These are phyloP conservation scores for Psittacula cyanocephala DNA, from an alignment of 2,113 vertebrate genomes.

Conservation along the genomic window DNA sequence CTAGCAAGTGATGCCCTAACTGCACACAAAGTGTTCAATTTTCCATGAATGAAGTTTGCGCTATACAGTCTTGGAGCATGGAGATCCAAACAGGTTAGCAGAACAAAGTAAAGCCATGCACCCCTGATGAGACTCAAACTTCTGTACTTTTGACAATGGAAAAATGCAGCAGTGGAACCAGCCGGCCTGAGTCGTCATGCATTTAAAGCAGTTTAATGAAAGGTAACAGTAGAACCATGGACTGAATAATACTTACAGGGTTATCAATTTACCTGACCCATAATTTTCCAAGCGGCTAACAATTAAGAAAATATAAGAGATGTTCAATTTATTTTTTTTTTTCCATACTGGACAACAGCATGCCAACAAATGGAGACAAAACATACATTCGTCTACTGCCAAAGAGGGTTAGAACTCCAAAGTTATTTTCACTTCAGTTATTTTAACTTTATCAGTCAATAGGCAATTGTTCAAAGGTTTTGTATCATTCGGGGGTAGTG, in stretches of 20 bases:
- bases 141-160: conserved; percentile 41
- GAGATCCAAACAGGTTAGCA: conserved; percentile 45
- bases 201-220: conserved; percentile 67
- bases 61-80: conserved; percentile 45
- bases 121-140: conserved; percentile 33
- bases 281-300: conserved; percentile 82
- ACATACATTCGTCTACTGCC: conserved; percentile 14
- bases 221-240: conserved; percentile 42
- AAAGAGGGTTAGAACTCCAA: background rate
- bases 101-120: conserved; percentile 73
- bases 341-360: conserved; percentile 52
- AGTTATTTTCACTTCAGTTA: background rate
- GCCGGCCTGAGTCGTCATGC: conserved; percentile 69
- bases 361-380: conserved; percentile 65
- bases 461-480: background rate
- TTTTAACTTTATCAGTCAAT: background rate
- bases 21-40: conserved; percentile 6
- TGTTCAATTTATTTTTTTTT: conserved; percentile 72
- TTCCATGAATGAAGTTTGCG: conserved; percentile 38
- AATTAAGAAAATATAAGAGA: conserved; percentile 83
- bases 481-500: background rate
- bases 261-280: conserved; percentile 80
- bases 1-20: conserved; percentile 34
- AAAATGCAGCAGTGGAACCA: conserved; percentile 46
- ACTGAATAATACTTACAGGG: conserved; percentile 78